phyloP scores from a whole-genome alignment of 30 jellyfish, hydroid and myxozoan genomes.

The Euphysa ruthae region DNA sequence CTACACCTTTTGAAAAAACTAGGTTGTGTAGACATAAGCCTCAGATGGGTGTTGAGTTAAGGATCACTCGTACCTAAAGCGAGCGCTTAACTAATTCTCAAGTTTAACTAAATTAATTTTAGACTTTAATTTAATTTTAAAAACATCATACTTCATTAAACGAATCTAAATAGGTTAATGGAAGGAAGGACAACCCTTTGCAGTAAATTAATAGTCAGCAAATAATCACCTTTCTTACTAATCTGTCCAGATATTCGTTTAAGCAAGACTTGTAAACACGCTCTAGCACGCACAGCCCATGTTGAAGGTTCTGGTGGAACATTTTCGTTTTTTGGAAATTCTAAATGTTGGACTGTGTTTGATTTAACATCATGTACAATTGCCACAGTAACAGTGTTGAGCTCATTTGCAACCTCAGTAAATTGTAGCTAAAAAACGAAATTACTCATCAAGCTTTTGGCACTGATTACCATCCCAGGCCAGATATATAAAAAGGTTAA shows the following conservation, averaged over 20 bases:
- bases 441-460: too few relatives aligned
- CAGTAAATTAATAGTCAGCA: background rate
- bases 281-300: conserved; percentile 84
- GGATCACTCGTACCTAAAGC: too few relatives aligned
- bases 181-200: background rate
- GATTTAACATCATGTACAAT: conserved; percentile 57
- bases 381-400: conserved; percentile 53
- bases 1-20: too few relatives aligned
- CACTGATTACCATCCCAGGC: too few relatives aligned
- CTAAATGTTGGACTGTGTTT: conserved; percentile 65
- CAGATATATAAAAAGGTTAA: too few relatives aligned
- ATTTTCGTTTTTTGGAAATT: conserved; percentile 49
- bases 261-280: conserved; percentile 35
- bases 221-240: conserved; percentile 47
- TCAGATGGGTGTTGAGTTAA: too few relatives aligned
- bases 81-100: background rate
- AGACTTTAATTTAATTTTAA: background rate
- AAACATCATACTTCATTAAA: background rate
- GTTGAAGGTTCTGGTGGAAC: conserved; percentile 84
- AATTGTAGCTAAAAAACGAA: conserved; percentile 54
- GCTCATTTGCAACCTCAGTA: conserved; percentile 48
- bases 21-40: too few relatives aligned
- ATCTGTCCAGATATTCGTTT: conserved; percentile 49
- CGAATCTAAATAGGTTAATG: background rate
- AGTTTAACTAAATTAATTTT: background rate